Evolutionary conservation across 2,113 vertebrate genomes (phyloP), one percentile per base, ranked within the genome.

Genomic region (Nerophis ophidion): DNA sequence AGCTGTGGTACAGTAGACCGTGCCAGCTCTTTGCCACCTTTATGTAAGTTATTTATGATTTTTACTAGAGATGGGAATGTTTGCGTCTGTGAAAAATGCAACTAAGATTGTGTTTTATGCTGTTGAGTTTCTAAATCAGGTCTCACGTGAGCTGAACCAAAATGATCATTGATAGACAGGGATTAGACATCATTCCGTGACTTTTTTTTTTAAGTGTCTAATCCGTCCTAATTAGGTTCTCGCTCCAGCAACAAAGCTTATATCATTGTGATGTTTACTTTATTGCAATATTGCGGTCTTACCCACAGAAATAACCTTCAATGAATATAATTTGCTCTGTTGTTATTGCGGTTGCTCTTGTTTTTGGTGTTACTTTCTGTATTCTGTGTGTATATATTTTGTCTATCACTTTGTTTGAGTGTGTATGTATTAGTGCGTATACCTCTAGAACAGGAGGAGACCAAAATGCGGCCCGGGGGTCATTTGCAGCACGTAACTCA

Each of bases 361-460:
- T 78, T 80, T 80, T 75, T 81, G 69, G 73, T 46, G 62, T 75
- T 68, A 82, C 70, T 80, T 62, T 74, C 54, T 69, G 16, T 62
- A 62, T 53, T 56, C 40, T 68, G 35, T 6, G 59, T 51, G 8
- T 55, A 17, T 45, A 4, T 48, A n/a, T 36, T 51, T 13, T 47
- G 7, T 64, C 34, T 76, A 59, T 70, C 50, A 11, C 40, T 12
- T 44, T 2, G 40, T 12, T 10, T 12, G 10, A 1, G 8, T 40
- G 38, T 2, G 7, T 40, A 4, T 26, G 26, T 26, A 26, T 26
- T 26, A 26, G 19, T 26, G 1, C 19, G 19, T 26, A 2, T 26
- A 26, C 19, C 19, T 26, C 19, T 26, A 26, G 19, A 26, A 26
- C 19, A 26, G 19, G 19, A 3, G 1, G 19, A 1, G 19, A 2